Evolutionary conservation across 1,140 invertebrate genomes (phyloP).

Genomic region (Orius insidiosus): DNA sequence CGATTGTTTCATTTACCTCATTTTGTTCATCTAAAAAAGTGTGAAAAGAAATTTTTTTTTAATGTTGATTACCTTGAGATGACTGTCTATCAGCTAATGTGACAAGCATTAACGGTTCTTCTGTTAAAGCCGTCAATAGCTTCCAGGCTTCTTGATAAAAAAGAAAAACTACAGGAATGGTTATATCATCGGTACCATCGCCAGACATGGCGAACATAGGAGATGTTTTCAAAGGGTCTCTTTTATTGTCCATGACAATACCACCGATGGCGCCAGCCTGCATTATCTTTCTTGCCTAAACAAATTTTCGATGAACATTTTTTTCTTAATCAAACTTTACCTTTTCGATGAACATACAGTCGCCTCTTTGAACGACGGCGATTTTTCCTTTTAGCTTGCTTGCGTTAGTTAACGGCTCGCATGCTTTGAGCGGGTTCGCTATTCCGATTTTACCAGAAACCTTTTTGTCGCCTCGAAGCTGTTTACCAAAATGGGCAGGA

Average conservation of each 20-base stretch:
- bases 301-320: constrained; percentile 1
- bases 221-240: constrained; percentile 49
- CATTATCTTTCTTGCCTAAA: constrained; percentile 61
- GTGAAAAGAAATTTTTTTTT: background rate
- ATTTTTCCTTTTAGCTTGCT: constrained; percentile 52
- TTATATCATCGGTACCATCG: constrained; percentile 72
- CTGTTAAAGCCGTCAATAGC: constrained; percentile 37
- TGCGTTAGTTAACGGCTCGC: constrained; percentile 42
- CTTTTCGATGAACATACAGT: constrained; percentile 94
- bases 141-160: constrained; percentile 60
- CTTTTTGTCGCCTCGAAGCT: constrained; percentile 40
- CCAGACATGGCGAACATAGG: constrained; percentile 93
- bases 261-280: constrained; percentile 63
- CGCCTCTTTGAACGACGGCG: constrained; percentile 67
- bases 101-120: constrained; percentile 31
- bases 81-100: constrained; percentile 26
- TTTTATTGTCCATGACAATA: constrained; percentile 76
- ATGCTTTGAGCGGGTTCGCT: constrained; percentile 50
- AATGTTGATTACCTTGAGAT: constrained; percentile 12
- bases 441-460: constrained; percentile 41
- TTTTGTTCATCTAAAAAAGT: constrained; percentile 2
- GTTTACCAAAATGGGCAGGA: constrained; percentile 79
- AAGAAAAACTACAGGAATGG: constrained; percentile 80
- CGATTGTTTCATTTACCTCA: constrained; percentile 10
- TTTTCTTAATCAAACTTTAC: constrained; percentile 23